Conservation (phyloP, 2,888 invertebrate genomes). For the Dryocosmus kuriphilus region DNA sequence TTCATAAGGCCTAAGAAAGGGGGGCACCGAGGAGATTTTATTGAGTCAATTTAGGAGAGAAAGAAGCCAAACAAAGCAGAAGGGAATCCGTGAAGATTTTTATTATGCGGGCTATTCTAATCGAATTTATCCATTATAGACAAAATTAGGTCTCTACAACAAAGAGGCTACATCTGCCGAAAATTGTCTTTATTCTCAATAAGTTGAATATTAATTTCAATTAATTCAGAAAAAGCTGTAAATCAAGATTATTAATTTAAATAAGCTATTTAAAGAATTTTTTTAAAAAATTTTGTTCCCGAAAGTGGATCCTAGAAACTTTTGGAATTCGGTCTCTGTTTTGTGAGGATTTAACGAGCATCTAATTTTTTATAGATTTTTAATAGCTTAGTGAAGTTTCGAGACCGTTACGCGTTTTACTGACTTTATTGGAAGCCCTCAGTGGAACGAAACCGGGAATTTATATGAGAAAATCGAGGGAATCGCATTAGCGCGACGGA, state of each 20-base stretch:
- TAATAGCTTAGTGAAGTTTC: slow-evolving; percentile 5
- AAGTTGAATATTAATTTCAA: background rate
- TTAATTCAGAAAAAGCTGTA: background rate
- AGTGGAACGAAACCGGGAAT: slow-evolving; percentile 20
- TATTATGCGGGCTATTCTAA: slow-evolving; percentile 36
- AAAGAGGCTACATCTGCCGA: background rate
- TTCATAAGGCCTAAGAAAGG: slow-evolving; percentile 2
- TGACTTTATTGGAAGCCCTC: slow-evolving; percentile 1
- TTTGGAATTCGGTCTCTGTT: background rate
- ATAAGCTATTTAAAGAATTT: background rate
- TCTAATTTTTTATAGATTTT: background rate
- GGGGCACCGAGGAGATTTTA: slow-evolving; percentile 29
- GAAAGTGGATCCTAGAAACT: background rate
- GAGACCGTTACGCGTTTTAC: slow-evolving; percentile 6
- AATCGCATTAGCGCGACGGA: slow-evolving; percentile 46
- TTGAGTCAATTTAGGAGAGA: slow-evolving; percentile 34
- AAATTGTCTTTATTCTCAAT: background rate
- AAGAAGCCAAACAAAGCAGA: slow-evolving; percentile 4
- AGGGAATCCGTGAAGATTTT: slow-evolving; percentile 33
- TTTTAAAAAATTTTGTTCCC: background rate
- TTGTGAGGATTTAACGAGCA: background rate
- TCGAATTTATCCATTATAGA: slow-evolving; percentile 17
- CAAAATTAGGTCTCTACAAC: background rate
- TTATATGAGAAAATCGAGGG: slow-evolving; percentile 44
- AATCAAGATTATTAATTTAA: background rate